Base-by-base conservation (phyloP, 2,888 invertebrate species). In the Lycocerus yunnanus region DNA sequence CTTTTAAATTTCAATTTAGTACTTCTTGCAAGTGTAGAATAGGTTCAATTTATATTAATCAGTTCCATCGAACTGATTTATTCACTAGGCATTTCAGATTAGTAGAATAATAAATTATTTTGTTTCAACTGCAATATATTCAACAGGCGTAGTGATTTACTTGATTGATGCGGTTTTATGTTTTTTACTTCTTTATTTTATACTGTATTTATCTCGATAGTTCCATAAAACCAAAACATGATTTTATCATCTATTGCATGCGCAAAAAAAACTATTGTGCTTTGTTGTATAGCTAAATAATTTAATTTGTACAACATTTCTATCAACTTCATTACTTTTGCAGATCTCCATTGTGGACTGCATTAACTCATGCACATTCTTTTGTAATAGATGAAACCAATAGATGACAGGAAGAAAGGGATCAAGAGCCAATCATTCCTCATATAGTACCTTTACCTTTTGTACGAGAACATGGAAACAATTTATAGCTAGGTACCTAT, bases 341-440 rank as follows among this genome's bases (percentile, higher is more conserved):
- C 86, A 93, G 93, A 83, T 93, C 94, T 78, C 95, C 95, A 68
- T 89, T 95, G 79, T 95, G 95, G 95, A 94, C 93, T 69, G 93
- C 95, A 69, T 89, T 95, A 81, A 95, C 95, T 71, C 91, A 92
- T 83, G 93, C 93, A 83, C 93, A 93, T 83, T 88, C 90, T 72
- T 78, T 87, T 72, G 83, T 84, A 18, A 80, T 85, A 61, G 85
- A 84, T 13, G 76, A 81, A 15, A 15, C 78, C 11, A 83, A 84
- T 68, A 86, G 86, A 82, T 86, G 86, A 87, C 86, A 82, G 73
- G 80, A 80, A 21, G 78, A 79, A 61, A 77, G 78, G 77, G 73
- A 79, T 14, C 67, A 76, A 15, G 84, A 85, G 78, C 85, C 85
- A 16, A 83, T 86, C 18, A 84, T 86, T 66, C 85, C 86, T 11